These are phyloP conservation scores for Alcedo atthis DNA, from an alignment of 2,797 vertebrate species.

Conservation along the genomic window DNA sequence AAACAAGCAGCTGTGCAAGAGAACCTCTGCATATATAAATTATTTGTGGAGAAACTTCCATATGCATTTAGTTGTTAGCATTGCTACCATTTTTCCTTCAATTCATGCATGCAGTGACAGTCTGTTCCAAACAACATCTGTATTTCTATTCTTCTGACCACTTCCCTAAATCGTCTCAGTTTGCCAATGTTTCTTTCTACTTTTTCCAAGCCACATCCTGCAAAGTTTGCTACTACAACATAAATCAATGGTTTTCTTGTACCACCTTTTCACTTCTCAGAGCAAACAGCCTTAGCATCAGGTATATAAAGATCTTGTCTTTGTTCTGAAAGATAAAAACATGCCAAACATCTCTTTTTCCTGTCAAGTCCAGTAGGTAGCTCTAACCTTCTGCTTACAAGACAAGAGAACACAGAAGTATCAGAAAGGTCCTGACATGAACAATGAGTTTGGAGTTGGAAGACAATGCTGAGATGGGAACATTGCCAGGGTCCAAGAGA, in stretches of 20 bases:
- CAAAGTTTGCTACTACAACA: not conserved
- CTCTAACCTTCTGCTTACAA: not conserved
- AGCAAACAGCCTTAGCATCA: not conserved
- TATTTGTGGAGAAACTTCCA: not conserved
- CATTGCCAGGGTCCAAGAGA: not conserved
- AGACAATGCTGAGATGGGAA: not conserved
- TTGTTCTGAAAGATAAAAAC: not conserved
- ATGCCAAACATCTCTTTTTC: not conserved
- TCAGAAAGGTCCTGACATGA: not conserved
- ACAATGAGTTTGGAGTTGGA: not conserved
- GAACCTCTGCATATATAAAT: not conserved
- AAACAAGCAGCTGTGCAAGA: not conserved
- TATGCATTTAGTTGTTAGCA: not conserved
- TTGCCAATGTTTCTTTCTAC: not conserved
- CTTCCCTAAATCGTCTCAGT: not conserved
- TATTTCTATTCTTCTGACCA: not conserved
- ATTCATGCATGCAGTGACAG: not conserved
- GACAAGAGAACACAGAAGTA: not conserved
- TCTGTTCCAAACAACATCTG: not conserved
- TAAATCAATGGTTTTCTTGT: not conserved
- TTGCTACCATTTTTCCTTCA: not conserved
- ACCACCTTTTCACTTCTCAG: not conserved
- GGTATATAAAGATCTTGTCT: not conserved
- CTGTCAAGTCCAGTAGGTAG: not conserved
- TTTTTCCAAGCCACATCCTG: not conserved